phyloP scores from a whole-genome alignment of 2,797 vertebrate genomes.

The Falco berigora region DNA sequence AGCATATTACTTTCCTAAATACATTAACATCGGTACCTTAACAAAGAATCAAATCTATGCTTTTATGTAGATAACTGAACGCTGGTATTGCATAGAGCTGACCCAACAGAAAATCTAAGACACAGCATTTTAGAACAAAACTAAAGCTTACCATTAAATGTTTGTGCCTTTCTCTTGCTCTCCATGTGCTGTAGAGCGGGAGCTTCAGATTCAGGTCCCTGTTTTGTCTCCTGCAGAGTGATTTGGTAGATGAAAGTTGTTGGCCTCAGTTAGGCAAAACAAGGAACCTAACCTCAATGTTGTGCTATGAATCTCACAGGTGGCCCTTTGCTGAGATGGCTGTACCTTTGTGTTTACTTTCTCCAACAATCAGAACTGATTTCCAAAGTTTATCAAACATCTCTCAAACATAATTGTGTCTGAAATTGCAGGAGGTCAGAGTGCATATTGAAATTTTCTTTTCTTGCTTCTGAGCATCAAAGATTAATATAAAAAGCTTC shows the following conservation, averaged over 20 bases:
- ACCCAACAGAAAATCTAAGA: neutral
- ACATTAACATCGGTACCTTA: neutral
- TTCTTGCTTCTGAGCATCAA: neutral
- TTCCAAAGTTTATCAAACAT: neutral
- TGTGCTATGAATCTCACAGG: neutral
- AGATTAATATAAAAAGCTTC: neutral
- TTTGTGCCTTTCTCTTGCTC: neutral
- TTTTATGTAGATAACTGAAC: neutral
- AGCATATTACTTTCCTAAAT: neutral
- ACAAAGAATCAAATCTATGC: neutral
- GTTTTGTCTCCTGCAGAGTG: neutral
- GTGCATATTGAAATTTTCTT: neutral
- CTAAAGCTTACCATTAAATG: rapidly evolving
- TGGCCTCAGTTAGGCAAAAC: neutral
- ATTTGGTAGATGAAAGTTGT: neutral
- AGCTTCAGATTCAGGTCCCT: neutral
- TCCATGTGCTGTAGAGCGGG: neutral
- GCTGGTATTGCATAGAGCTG: neutral
- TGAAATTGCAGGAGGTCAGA: neutral
- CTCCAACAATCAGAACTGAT: neutral
- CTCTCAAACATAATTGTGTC: neutral
- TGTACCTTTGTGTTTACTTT: neutral
- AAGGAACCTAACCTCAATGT: neutral
- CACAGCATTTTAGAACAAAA: neutral
- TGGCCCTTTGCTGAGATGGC: neutral